Evolutionary conservation across 2,113 vertebrate species (phyloP), one percentile per base, ranked within the genome.

Genomic region (Procavia capensis): DNA sequence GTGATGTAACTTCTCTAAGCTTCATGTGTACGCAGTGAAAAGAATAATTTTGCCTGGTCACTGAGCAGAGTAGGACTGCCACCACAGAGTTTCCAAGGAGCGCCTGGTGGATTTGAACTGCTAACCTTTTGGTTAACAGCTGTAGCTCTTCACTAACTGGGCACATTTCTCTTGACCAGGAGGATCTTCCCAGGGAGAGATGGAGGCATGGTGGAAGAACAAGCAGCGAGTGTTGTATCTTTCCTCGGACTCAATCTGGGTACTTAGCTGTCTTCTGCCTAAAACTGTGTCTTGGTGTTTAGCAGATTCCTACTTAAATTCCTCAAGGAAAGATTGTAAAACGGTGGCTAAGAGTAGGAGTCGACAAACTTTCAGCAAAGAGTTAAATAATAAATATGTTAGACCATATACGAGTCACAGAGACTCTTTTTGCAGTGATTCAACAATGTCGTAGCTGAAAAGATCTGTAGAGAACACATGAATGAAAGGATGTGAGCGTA

Each of bases 181-280:
- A 79, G 34, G 39, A 36, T 66, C 36, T 83, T 39, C 22, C 27
- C 34, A 3, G 4, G 20, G 66, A 41, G 45, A n/a, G 34, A 24
- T 17, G 0, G 19, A 31, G 34, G 3, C 11, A 3, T 45, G 24
- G 34, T 17, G 19, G n/a, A 29, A 43, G 6, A 3, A 9, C 1
- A 3, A 9, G 34, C 45, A 36, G 27, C 25, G 10, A 27, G 66
- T 41, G 39, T 25, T 41, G 5, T 59, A 22, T 88, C 39, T 66
- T 2, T 31, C 41, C 24, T 54, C 72, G 57, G 84, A 54, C 36
- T 76, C 59, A 7, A 9, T 36, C 43, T 27, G 29, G 66, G 50
- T 29, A 20, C 39, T 50, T 22, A 34, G 36, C 45, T 79, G 2
- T 3, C 9, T 87, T 83, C 45, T 17, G 17, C 81, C 92, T 92